Base-by-base conservation (phyloP, 1,140 invertebrate species). In the Bombus superbus region DNA sequence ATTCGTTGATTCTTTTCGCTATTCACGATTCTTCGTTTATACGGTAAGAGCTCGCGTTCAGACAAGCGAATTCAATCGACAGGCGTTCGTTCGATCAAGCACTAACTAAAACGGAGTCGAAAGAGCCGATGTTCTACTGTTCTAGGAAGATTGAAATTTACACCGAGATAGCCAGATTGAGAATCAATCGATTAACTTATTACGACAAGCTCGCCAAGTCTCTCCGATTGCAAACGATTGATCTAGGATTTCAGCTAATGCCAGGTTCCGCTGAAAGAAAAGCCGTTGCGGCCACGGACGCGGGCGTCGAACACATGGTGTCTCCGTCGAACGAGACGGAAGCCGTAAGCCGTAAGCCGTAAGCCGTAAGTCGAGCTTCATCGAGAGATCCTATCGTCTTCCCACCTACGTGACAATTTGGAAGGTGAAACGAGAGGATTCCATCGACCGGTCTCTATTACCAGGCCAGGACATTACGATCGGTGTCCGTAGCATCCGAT, bases 351-450 rank as follows among this genome's bases (percentile, higher is more conserved):
- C 47, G 47, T 47, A 47, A 47, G 47, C 47, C 47, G 47, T 53
- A 53, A 90, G 89, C 88, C 59, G 88, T 90, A 88, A 90, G 88
- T 90, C 81, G 86, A 90, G 90, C 89, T 82, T 86, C 62, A 25
- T 40, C 59, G 35, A 10, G 73, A 85, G 88, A 89, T 90, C 79
- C 89, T 90, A 90, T 90, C 89, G 88, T 83, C 86, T 84, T 84
- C 57, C 84, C 86, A 77, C 89, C 89, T 83, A 90, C 89, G 86
- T 72, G 88, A 90, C 82, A 74, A 64, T 83, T 82, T 68, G 64
- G 81, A 66, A 81, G 87, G 81, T 72, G 83, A 66, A 59, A 83
- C 80, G 59, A 44, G 75, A 85, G 81, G 84, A 89, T 89, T 81
- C 79, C 80, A 73, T 78, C 62, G n/a, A 44, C 64, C 44, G 68